Percentiles rank a stretch among this genome's conserved stretches.
phyloP scores from a whole-genome alignment of 1,140 invertebrate species.

The Drosophila pallidifrons region DNA sequence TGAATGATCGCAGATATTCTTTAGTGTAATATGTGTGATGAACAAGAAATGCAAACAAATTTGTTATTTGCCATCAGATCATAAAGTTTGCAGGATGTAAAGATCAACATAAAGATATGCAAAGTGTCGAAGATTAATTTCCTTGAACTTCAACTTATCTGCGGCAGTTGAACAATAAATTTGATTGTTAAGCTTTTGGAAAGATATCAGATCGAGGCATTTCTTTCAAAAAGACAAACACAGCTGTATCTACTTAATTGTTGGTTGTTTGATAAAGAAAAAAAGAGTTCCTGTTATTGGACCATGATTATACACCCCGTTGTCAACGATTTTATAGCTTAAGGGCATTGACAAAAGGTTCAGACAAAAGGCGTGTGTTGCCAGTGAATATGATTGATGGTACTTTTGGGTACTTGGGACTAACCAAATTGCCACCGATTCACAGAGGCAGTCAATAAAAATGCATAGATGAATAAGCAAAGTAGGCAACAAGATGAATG shows the following conservation, averaged over 20 bases:
- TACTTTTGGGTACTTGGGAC: constrained; percentile 42
- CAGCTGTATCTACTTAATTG: background rate
- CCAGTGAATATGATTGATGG: constrained; percentile 61
- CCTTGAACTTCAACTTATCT: background rate
- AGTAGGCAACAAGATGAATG: constrained; percentile 32
- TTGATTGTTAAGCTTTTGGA: background rate
- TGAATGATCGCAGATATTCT: no score
- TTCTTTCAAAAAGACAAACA: background rate
- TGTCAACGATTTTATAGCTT: constrained; percentile 10
- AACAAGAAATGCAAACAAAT: no score
- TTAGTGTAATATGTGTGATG: no score
- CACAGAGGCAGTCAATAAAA: constrained; percentile 42
- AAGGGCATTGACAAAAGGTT: constrained; percentile 4
- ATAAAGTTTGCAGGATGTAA: background rate
- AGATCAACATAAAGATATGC: background rate
- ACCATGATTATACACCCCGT: background rate
- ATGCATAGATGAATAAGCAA: constrained; percentile 63
- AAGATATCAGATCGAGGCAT: background rate
- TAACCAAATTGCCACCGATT: constrained; percentile 50
- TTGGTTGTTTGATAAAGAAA: background rate
- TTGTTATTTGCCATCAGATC: background rate
- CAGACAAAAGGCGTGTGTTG: constrained; percentile 29
- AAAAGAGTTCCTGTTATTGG: constrained; percentile 1
- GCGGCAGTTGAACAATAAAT: background rate
- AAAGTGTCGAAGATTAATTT: background rate